Percentiles rank a stretch among this genome's conserved stretches.
Conservation (phyloP, 2,888 invertebrate species). For the Clepsis dumicolana region DNA sequence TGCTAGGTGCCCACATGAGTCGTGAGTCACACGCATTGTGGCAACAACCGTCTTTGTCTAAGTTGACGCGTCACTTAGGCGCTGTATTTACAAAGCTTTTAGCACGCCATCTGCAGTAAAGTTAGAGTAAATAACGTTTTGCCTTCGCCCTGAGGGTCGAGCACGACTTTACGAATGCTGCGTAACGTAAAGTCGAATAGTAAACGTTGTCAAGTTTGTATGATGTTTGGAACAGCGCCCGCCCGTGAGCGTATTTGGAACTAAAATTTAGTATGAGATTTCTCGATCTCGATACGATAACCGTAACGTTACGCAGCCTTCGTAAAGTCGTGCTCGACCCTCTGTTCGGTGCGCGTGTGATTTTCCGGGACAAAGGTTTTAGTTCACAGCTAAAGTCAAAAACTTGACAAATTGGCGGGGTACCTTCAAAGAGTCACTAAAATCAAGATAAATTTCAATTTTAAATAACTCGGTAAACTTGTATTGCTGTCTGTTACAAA, state of each 20-base stretch:
- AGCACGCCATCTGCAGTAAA: constrained; percentile 74
- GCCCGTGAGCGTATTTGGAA: too few relatives aligned
- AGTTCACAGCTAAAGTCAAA: not conserved
- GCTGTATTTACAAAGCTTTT: constrained; percentile 82
- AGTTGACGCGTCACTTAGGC: constrained; percentile 80
- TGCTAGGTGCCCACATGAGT: constrained; percentile 11
- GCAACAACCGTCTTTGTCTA: constrained; percentile 78
- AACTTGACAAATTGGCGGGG: not conserved
- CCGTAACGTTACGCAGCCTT: too few relatives aligned
- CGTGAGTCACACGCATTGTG: constrained; percentile 62
- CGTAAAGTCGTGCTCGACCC: too few relatives aligned
- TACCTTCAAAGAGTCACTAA: not conserved
- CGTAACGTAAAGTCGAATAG: too few relatives aligned
- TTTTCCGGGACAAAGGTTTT: constrained; percentile 33
- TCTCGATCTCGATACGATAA: too few relatives aligned
- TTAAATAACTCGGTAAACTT: not conserved
- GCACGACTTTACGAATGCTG: too few relatives aligned
- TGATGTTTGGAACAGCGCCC: too few relatives aligned
- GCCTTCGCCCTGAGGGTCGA: constrained; percentile 54
- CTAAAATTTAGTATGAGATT: too few relatives aligned
- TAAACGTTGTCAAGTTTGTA: too few relatives aligned
- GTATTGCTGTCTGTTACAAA: constrained; percentile 12
- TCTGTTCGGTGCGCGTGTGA: constrained; percentile 47
- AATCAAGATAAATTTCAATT: not conserved
- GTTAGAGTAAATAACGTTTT: constrained; percentile 70